Evolutionary conservation across 1,140 invertebrate genomes (phyloP), one percentile per base, ranked within the genome.

Genomic region (Sesamia nonagrioides): DNA sequence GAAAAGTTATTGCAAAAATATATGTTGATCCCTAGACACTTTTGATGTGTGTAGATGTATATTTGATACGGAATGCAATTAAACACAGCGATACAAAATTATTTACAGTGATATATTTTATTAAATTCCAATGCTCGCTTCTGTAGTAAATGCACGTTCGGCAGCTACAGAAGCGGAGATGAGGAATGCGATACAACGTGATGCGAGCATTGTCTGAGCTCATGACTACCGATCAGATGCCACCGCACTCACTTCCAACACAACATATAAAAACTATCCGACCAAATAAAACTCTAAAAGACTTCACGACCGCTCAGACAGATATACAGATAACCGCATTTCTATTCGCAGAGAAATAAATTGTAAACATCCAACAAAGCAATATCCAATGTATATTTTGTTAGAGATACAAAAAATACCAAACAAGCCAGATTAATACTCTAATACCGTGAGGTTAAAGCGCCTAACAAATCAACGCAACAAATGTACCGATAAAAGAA

Each of bases 401-500:
- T 66, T 54, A 77, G 7, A 35, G 48, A 17, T 11, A 42, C 61
- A 68, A 21, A 17, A 63, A 77, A 77, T 56, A 66, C 50, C 33
- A 77, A 77, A 66, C 61, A 68, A 48, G 33, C 45, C 27, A 40
- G 48, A 77, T 77, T 68, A 77, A 77, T 77, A 68, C 61, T 66
- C 48, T 68, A 77, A 68, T 68, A 77, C 74, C 48, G 60, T 33
- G 48, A 87, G 86, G 87, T 91, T 91, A 92, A 91, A 88, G 89
- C 88, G 88, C 88, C 86, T 85, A 83, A 94, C 91, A 93, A 94
- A 93, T 94, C 91, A 93, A 91, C 87, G 87, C 87, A 92, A 92
- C 88, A 93, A 94, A 94, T 93, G 90, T 84, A 87, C 83, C 91
- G 89, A 92, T 92, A 90, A 89, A 42, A 80, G 86, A 88, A 92